These are phyloP conservation scores for Platypus cylindrus DNA, from an alignment of 2,888 invertebrate species.

Conservation along the genomic window DNA sequence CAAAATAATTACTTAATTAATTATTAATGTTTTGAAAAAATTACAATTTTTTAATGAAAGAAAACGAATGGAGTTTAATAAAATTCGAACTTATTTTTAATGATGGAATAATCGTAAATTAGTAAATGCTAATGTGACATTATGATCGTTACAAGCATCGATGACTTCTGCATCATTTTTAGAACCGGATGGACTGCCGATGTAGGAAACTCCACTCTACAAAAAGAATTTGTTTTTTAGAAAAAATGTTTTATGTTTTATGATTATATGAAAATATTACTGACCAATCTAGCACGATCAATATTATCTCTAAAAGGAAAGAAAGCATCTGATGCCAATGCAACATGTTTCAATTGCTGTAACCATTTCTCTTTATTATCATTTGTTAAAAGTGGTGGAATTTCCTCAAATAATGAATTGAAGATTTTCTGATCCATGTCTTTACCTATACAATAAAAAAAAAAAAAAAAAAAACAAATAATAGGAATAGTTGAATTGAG, in stretches of 20 bases:
- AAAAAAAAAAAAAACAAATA: too few species aligned
- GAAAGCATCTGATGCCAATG: slow-evolving; percentile 92
- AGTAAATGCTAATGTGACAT: slow-evolving; percentile 78
- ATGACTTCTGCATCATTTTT: slow-evolving; percentile 85
- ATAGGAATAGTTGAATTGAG: too few species aligned
- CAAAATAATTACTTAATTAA: too few species aligned
- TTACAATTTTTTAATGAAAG: too few species aligned
- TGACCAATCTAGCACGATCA: slow-evolving; percentile 79
- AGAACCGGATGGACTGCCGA: slow-evolving; percentile 89
- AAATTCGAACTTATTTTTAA: slow-evolving; percentile 42
- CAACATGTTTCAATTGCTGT: slow-evolving; percentile 58
- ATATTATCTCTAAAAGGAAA: slow-evolving; percentile 98
- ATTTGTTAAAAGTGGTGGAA: slow-evolving; percentile 59
- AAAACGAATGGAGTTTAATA: too few species aligned
- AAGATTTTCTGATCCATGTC: slow-evolving; percentile 71
- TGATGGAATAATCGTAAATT: slow-evolving; percentile 90
- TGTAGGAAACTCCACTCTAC: slow-evolving; percentile 87
- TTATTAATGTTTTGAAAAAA: too few species aligned
- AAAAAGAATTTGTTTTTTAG: slow-evolving; percentile 14
- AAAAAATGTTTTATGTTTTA: not conserved
- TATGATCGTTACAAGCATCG: slow-evolving; percentile 83
- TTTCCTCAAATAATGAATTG: slow-evolving; percentile 58
- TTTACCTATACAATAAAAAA: slow-evolving; percentile 39
- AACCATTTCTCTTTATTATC: slow-evolving; percentile 58
- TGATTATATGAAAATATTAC: slow-evolving; percentile 12